phyloP scores from a whole-genome alignment of 2,888 invertebrate genomes.

The Congeria kusceri region DNA sequence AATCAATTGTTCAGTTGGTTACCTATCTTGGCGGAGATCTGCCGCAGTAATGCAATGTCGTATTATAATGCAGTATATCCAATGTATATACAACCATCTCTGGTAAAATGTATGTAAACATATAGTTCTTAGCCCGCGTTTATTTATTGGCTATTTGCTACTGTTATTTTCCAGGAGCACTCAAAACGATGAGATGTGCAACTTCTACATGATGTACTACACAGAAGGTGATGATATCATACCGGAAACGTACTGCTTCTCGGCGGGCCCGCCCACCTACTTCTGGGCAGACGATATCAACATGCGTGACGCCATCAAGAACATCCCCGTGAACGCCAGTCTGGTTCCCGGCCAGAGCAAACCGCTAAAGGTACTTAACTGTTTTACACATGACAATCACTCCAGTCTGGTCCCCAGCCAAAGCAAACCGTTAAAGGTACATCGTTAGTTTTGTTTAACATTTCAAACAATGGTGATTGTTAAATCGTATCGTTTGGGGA shows the following conservation, averaged over 20 bases:
- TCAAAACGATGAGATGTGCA: slow-evolving; percentile 85
- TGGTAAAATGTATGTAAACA: no score
- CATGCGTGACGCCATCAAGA: slow-evolving; percentile 59
- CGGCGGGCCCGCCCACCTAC: slow-evolving; percentile 93
- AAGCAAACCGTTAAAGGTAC: slow-evolving; percentile 34
- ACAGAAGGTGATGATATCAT: slow-evolving; percentile 76
- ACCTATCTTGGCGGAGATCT: no score
- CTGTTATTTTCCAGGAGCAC: slow-evolving; percentile 77
- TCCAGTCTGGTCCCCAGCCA: slow-evolving; percentile 73
- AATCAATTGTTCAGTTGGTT: no score
- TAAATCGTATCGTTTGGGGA: no score
- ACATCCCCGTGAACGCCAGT: slow-evolving; percentile 73
- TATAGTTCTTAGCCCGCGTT: no score
- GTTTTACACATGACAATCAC: slow-evolving; percentile 13
- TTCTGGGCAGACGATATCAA: slow-evolving; percentile 88
- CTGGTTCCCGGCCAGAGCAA: slow-evolving; percentile 65
- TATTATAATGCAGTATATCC: no score
- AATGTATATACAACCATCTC: no score
- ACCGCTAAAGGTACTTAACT: slow-evolving; percentile 19
- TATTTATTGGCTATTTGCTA: no score
- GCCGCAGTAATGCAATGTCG: no score
- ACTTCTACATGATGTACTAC: slow-evolving; percentile 86
- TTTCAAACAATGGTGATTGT: no score
- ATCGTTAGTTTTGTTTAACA: no score
- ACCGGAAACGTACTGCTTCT: slow-evolving; percentile 75